These are phyloP conservation scores for Acestrorhynchus altus DNA, from an alignment of 2,797 vertebrate genomes.

Conservation along the genomic window DNA sequence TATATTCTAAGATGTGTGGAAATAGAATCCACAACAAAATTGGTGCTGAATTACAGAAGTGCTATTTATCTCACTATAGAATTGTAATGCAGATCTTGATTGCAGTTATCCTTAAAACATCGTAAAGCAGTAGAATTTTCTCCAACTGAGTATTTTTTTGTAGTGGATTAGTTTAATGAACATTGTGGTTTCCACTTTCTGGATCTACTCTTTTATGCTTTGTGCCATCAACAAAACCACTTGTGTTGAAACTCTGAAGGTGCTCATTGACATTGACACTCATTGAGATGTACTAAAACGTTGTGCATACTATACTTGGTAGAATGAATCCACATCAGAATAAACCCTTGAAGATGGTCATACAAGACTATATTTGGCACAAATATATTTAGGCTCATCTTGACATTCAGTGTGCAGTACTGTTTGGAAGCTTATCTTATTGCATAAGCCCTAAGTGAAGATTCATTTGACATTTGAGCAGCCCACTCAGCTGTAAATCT, in stretches of 20 bases:
- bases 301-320: neutral
- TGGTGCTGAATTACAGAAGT: constrained; percentile 5
- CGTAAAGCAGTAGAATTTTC: neutral
- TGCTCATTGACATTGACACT: neutral
- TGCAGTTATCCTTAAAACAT: neutral
- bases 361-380: neutral
- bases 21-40: neutral
- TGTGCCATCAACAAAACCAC: neutral
- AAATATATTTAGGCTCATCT: neutral
- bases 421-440: neutral
- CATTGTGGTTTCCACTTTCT: too few relatives aligned
- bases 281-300: too few relatives aligned
- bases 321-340: neutral
- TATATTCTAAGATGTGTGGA: neutral
- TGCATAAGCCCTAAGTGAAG: constrained; percentile 16
- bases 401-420: neutral
- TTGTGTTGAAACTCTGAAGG: neutral
- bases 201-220: neutral
- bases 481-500: constrained; percentile 1
- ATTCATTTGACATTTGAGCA: neutral
- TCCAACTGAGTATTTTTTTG: neutral
- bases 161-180: neutral
- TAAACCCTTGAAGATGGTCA: neutral
- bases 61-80: neutral
- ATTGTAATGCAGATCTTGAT: neutral